Conservation (phyloP, 2,113 vertebrate species). For the Sylvia atricapilla region DNA sequence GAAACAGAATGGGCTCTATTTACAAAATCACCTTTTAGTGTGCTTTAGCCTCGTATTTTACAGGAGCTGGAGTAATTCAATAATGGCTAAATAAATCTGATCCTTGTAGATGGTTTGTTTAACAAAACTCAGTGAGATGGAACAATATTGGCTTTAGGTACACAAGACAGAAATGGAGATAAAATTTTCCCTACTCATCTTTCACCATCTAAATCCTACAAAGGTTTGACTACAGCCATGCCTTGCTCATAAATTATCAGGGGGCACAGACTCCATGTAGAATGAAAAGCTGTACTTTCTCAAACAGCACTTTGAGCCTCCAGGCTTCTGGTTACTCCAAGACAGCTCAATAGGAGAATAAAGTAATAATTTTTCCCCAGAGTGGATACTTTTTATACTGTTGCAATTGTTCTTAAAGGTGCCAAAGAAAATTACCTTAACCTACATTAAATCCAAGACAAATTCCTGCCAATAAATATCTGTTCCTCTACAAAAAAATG, state of each 20-base stretch:
- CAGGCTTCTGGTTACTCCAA: background rate
- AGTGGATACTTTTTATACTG: background rate
- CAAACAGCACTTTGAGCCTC: background rate
- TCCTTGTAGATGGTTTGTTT: slow-evolving; percentile 54
- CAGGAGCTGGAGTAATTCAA: slow-evolving; percentile 49
- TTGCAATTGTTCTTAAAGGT: background rate
- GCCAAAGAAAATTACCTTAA: background rate
- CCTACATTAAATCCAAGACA: background rate
- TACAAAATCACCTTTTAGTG: slow-evolving; percentile 55
- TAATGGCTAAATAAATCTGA: slow-evolving; percentile 56
- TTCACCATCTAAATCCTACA: background rate
- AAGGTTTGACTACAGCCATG: background rate
- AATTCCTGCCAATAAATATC: background rate
- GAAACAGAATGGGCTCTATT: slow-evolving; percentile 32
- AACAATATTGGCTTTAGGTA: slow-evolving; percentile 24
- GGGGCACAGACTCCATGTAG: background rate
- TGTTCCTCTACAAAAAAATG: background rate
- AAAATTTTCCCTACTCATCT: slow-evolving; percentile 15
- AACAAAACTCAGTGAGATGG: slow-evolving; percentile 3
- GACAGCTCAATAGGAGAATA: background rate
- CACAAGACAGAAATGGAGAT: background rate
- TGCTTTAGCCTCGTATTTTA: slow-evolving; percentile 17
- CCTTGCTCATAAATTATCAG: background rate
- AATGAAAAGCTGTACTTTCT: slow-evolving; percentile 2
- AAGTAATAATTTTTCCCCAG: background rate